Base-by-base conservation (phyloP, 2,888 invertebrate genomes). In the Syrphus vitripennis region DNA sequence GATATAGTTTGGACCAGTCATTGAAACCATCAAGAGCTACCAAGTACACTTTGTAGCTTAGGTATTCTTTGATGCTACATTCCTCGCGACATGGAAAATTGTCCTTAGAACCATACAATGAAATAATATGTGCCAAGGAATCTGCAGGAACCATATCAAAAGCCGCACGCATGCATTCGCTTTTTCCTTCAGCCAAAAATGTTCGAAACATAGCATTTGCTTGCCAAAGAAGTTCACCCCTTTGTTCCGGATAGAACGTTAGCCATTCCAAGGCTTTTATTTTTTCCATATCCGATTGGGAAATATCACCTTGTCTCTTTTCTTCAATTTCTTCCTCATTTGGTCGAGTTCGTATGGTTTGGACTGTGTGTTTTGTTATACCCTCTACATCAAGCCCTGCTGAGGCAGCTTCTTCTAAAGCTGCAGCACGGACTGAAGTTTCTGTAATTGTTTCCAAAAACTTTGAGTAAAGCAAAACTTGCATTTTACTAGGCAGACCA, bases 251-350 rank as follows among this genome's bases (percentile, higher is more conserved):
- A 90, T 97, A 95, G 89, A 97, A 96, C 26, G 96, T 94, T 9
- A 98, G 92, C 97, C 98, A 98, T 91, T 98, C 98, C 2, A 98
- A 93, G 0, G 97, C 94, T 37, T 94, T 94, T 65, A 97, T 96
- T 91, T 96, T 96, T 82, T 94, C 94, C 75, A 94, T 92, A 91
- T 97, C 97, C 40, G 94, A 94, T 89, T 94, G 94, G 0, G 95
- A 95, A 19, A 96, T 93, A 79, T 94, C 94, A 2, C 94, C 93
- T 4, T 90, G 89, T 50, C 88, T 70, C n/a, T 82, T 81, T 1
- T 77, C 76, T 0, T 88, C 87, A 0, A 55, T 21, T 21, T 87
- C 86, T 1, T 24, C 42, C 0, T 75, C 71, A 1, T 83, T 70
- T 31, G 88, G 29, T 53, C 93, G 92, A 61, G 92, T 92, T 3